Evolutionary conservation across 2,888 invertebrate species (phyloP).

Genomic region (Rhogogaster chlorosoma): DNA sequence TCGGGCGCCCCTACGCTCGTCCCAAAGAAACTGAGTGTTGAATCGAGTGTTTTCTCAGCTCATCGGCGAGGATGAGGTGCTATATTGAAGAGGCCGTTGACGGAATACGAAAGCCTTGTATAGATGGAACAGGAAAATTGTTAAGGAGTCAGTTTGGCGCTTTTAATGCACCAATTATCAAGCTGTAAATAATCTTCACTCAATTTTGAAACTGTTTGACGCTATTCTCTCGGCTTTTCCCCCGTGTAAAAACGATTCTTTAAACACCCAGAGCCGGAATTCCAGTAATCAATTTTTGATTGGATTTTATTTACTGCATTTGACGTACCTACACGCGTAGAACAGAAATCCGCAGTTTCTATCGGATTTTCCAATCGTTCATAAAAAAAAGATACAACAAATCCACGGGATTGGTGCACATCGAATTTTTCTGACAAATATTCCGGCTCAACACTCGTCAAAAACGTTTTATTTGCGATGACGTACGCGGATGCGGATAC

Average conservation of each 20-base stretch:
- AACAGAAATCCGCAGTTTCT: too few relatives aligned
- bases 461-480: neutral
- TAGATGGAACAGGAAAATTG: neutral
- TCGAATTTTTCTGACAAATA: neutral
- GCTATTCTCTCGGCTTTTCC: neutral
- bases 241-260: neutral
- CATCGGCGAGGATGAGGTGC: neutral
- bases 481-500: neutral
- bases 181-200: neutral
- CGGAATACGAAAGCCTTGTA: neutral
- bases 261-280: neutral
- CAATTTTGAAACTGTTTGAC: neutral
- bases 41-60: conserved; percentile 28
- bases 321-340: too few relatives aligned
- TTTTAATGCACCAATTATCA: neutral
- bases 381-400: neutral
- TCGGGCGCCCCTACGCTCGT: neutral
- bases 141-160: neutral
- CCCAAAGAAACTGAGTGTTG: neutral
- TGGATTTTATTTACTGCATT: too few relatives aligned
- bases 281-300: too few relatives aligned
- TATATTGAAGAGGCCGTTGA: neutral
- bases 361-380: neutral
- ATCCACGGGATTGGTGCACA: neutral
- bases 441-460: neutral